Evolutionary conservation across 2,888 invertebrate genomes (phyloP).

Genomic region (Rhabditoides inermis): DNA sequence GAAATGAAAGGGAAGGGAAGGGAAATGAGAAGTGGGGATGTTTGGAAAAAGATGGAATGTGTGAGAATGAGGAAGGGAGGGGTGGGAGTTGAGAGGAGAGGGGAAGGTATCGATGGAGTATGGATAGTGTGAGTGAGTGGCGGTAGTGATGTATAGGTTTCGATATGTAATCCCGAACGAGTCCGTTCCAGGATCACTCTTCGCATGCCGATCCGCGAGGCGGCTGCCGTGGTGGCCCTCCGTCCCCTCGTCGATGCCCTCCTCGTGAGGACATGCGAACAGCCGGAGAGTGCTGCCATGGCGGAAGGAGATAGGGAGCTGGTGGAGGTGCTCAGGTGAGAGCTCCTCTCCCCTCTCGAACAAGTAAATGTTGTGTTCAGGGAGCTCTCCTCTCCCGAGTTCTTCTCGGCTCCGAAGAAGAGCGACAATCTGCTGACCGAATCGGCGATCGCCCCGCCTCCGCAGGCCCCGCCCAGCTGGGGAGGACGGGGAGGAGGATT

Average conservation of each 20-base stretch:
- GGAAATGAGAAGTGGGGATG: too few species aligned
- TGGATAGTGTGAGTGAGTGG: too few species aligned
- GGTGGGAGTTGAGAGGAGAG: too few species aligned
- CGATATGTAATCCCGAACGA: too few species aligned
- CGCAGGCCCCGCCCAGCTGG: not conserved
- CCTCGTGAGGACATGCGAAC: slow-evolving; percentile 69
- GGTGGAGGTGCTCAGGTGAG: not conserved
- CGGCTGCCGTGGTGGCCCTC: slow-evolving; percentile 74
- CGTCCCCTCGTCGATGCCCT: slow-evolving; percentile 80
- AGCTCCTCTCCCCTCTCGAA: not conserved
- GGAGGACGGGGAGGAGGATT: not conserved
- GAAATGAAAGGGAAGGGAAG: too few species aligned
- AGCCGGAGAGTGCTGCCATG: slow-evolving; percentile 63
- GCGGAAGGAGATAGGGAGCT: not conserved
- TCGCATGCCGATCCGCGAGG: slow-evolving; percentile 70
- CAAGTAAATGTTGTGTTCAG: not conserved
- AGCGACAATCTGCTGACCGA: not conserved
- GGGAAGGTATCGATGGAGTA: too few species aligned
- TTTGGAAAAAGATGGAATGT: too few species aligned
- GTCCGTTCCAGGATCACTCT: slow-evolving; percentile 72
- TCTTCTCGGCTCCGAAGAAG: too few species aligned
- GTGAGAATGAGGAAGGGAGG: too few species aligned
- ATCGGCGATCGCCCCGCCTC: not conserved
- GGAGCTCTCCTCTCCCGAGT: not conserved
- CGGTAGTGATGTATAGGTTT: too few species aligned